Evolutionary conservation across 1,140 invertebrate genomes (phyloP), one percentile per base, ranked within the genome.

Genomic region (Drosophila kepulauana): DNA sequence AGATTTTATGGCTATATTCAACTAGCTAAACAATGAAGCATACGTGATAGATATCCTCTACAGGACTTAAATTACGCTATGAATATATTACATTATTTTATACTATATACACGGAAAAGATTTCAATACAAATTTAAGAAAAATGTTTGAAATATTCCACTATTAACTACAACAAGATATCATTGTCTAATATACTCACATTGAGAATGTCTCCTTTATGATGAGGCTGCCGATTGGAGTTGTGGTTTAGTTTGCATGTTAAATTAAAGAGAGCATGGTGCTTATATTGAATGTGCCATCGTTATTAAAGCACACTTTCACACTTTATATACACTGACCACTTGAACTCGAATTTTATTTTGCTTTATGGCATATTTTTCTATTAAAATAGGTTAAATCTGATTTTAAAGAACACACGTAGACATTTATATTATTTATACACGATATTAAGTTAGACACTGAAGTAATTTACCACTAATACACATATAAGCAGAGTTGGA

Each of bases 11-110:
- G 11, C 28, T 49, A 38, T 25, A 46, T 16, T 3, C 74, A 74
- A 52, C 45, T 65, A 68, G 45, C 58, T 16, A 4, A 62, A 75
- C 77, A 80, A 88, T 80, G 77, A 80, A 84, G 73, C 80, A 87
- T 88, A 87, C 80, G 84, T 77, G 52, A 64, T 30, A 28, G 25
- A 51, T 51, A 38, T 58, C 28, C 11, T 48, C 6, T 28, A 28
- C 11, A 33, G 16, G 13, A 16, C 45, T 16, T 48, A 15, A 41
- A 65, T 10, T 28, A 7, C 16, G 15, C 35, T 66, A 66, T 11
- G 8, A 16, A n/a, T 15, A 64, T 13, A 25, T 8, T 28, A 64
- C 63, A 75, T 58, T 13, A 3, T 35, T n/a, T 6, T 54, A 25
- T 25, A 25, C 30, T 13, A 30, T 54, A 49, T 61, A 35, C 8